A percentile compares a stretch with the other conserved stretches of the same genome.
Conservation (phyloP, 2,797 vertebrate genomes). For the Urosaurus nigricauda region DNA sequence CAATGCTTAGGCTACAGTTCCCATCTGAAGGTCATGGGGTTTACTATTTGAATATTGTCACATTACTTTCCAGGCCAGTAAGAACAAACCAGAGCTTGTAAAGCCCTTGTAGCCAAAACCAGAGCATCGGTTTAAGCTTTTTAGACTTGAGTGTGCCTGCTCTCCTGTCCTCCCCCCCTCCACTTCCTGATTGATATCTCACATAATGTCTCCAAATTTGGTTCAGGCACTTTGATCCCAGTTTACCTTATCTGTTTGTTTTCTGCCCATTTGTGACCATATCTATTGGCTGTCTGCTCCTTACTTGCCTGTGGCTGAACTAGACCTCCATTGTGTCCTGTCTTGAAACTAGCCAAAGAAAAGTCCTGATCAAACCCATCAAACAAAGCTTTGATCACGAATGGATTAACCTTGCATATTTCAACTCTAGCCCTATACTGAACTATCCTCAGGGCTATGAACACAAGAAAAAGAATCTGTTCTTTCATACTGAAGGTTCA, state of each 20-base stretch:
- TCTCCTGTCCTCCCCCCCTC: not conserved
- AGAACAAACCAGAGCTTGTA: not conserved
- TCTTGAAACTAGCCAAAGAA: not conserved
- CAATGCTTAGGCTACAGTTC: too few species aligned
- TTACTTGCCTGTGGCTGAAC: not conserved
- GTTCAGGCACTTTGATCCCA: not conserved
- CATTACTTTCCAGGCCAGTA: not conserved
- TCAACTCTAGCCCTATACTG: not conserved
- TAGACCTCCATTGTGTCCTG: not conserved
- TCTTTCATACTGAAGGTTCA: not conserved
- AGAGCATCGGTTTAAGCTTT: not conserved
- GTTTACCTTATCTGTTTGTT: not conserved
- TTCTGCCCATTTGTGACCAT: not conserved
- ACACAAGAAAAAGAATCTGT: not conserved
- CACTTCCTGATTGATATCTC: not conserved
- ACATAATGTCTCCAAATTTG: not conserved
- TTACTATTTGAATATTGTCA: not conserved
- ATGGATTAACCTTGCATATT: not conserved
- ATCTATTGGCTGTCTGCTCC: not conserved
- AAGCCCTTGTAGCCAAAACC: not conserved
- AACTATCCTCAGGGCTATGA: not conserved
- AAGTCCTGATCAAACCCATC: not conserved
- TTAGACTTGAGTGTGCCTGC: not conserved
- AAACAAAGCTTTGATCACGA: not conserved
- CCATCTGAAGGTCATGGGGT: too few species aligned